Evolutionary conservation across 2,113 vertebrate species (phyloP).

Genomic region (Alces alces): DNA sequence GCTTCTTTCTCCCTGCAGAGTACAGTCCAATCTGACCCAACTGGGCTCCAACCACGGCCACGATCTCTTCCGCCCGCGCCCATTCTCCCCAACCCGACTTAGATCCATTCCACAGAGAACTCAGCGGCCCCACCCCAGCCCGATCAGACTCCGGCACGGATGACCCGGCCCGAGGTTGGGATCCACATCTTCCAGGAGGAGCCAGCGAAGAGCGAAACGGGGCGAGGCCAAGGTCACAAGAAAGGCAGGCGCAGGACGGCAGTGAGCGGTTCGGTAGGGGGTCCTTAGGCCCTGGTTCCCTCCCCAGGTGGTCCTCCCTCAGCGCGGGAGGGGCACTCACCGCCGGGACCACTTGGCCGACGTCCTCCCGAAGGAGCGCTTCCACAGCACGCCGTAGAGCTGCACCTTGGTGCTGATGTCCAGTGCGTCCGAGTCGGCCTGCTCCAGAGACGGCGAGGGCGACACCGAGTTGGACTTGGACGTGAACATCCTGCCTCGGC

Average conservation of each 20-base stretch:
- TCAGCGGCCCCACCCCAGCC: not conserved
- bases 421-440: conserved; percentile 88
- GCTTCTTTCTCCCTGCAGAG: not conserved
- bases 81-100: not conserved
- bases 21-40: not conserved
- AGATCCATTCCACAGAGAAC: not conserved
- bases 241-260: not conserved
- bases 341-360: conserved; percentile 97
- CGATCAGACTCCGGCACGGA: not conserved
- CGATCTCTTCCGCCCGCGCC: not conserved
- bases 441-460: conserved; percentile 92
- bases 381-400: conserved; percentile 96
- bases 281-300: not conserved
- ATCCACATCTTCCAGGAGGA: not conserved
- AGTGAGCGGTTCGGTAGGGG: not conserved
- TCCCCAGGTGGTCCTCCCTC: not conserved
- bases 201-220: not conserved
- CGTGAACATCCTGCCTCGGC: conserved; percentile 80
- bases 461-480: conserved; percentile 84
- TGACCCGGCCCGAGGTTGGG: not conserved
- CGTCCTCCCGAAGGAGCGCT: conserved; percentile 93
- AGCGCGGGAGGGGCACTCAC: conserved; percentile 75
- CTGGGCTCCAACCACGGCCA: not conserved
- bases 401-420: conserved; percentile 99
- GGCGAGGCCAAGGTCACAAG: conserved; percentile 42